Evolutionary conservation across 2,113 vertebrate species (phyloP).

Genomic region (Polypterus senegalus): DNA sequence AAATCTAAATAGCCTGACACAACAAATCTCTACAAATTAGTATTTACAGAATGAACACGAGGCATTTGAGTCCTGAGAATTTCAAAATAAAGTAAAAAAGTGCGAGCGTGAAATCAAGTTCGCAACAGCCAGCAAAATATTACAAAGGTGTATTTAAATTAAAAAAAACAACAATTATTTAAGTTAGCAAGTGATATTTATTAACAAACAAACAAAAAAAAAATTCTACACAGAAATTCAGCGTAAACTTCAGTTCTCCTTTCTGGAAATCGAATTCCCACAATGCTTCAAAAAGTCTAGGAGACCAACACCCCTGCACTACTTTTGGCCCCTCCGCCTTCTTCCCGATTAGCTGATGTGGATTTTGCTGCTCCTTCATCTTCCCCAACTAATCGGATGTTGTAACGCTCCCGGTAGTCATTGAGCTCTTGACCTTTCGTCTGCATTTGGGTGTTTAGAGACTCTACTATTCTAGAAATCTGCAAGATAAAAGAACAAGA

Average conservation of each 20-base stretch:
- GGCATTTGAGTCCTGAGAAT: too few relatives aligned
- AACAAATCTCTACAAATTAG: too few relatives aligned
- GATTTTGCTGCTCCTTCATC: conserved; percentile 51
- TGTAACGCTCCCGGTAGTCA: conserved; percentile 83
- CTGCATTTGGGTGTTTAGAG: conserved; percentile 71
- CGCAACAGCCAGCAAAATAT: background rate
- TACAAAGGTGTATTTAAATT: conserved; percentile 2
- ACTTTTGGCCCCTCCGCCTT: conserved; percentile 56
- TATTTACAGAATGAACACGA: too few relatives aligned
- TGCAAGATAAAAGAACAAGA: conserved; percentile 11
- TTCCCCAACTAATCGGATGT: conserved; percentile 78
- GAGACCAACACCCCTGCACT: conserved; percentile 75
- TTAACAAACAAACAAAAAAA: conserved; percentile 26
- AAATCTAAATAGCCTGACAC: too few relatives aligned
- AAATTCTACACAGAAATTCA: conserved; percentile 15
- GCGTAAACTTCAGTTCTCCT: background rate
- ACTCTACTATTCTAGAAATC: conserved; percentile 69
- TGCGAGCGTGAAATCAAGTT: background rate
- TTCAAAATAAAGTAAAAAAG: too few relatives aligned
- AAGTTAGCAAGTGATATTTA: conserved; percentile 30
- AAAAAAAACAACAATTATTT: conserved; percentile 1
- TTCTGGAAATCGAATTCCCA: too few relatives aligned
- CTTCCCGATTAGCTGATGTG: conserved; percentile 43
- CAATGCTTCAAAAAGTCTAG: conserved; percentile 29
- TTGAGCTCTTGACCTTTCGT: conserved; percentile 76